phyloP scores from a whole-genome alignment of 2,113 vertebrate genomes.

The Ciconia boyciana region DNA sequence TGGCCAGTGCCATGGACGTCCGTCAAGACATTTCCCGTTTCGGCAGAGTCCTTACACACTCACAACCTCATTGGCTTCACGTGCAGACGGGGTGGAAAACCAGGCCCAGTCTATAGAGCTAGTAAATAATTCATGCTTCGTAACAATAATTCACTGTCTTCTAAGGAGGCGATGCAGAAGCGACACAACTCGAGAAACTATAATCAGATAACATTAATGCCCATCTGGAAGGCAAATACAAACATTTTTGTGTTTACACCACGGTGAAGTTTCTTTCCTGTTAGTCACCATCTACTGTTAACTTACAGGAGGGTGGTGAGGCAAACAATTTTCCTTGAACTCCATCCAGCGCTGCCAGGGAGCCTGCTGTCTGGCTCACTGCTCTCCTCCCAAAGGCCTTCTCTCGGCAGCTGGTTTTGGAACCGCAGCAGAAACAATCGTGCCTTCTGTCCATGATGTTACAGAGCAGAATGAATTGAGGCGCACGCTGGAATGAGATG shows the following conservation, averaged over 20 bases:
- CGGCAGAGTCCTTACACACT: not conserved
- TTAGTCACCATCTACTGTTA: not conserved
- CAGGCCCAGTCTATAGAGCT: not conserved
- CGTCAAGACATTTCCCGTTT: not conserved
- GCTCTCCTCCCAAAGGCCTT: not conserved
- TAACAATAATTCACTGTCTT: not conserved
- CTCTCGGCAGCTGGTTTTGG: not conserved
- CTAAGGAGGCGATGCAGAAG: not conserved
- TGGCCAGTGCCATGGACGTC: rapidly evolving
- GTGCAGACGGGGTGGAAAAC: not conserved
- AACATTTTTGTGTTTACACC: not conserved
- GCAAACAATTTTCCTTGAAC: not conserved
- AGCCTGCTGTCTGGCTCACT: not conserved
- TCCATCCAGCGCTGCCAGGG: not conserved
- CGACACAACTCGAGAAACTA: not conserved
- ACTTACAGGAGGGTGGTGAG: not conserved
- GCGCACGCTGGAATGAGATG: not conserved
- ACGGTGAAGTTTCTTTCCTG: not conserved
- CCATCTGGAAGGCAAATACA: not conserved
- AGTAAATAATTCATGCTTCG: not conserved
- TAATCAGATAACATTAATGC: not conserved
- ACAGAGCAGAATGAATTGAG: not conserved
- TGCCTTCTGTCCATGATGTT: not conserved
- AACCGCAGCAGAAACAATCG: not conserved
- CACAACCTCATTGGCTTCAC: not conserved